phyloP scores from a whole-genome alignment of 1,140 invertebrate species.

The Aphelenchoides avenae region DNA sequence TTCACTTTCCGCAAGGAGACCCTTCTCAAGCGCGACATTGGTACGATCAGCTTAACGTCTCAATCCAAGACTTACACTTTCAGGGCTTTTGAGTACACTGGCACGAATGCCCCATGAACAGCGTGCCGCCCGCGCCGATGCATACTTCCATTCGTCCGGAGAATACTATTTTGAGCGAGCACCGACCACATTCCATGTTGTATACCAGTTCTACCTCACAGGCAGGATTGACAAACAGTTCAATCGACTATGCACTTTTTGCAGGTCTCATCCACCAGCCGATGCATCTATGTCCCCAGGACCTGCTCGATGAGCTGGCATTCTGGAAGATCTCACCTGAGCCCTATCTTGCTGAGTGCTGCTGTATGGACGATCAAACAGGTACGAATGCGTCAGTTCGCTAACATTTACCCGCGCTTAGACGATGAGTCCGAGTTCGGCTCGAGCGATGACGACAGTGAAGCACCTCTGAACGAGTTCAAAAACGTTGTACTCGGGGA shows the following conservation, averaged over 20 bases:
- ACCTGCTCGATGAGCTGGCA: conserved; percentile 45
- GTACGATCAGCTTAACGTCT: neutral
- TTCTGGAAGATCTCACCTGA: conserved; percentile 43
- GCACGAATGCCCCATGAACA: conserved; percentile 27
- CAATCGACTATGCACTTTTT: too few relatives aligned
- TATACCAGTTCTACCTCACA: conserved; percentile 46
- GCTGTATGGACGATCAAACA: too few relatives aligned
- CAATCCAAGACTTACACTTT: conserved; percentile 3
- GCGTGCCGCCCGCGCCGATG: conserved; percentile 25
- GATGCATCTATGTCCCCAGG: conserved; percentile 39
- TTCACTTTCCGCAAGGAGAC: conserved; percentile 44
- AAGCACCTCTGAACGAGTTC: conserved; percentile 26
- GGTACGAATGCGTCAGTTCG: conserved; percentile 15
- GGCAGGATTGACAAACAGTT: too few relatives aligned
- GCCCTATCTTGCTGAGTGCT: too few relatives aligned
- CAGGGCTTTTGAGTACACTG: conserved; percentile 25
- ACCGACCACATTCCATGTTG: conserved; percentile 38
- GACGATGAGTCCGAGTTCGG: conserved; percentile 18
- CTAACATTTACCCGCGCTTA: too few relatives aligned
- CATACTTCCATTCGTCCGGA: conserved; percentile 32
- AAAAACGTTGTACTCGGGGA: conserved; percentile 38
- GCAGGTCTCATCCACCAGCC: conserved; percentile 53
- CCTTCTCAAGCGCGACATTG: conserved; percentile 24
- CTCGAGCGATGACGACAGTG: conserved; percentile 13
- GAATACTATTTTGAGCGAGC: conserved; percentile 51